Percentiles rank a stretch among this genome's conserved stretches.
Conservation (phyloP, 2,113 vertebrate genomes). For the Lophius piscatorius region DNA sequence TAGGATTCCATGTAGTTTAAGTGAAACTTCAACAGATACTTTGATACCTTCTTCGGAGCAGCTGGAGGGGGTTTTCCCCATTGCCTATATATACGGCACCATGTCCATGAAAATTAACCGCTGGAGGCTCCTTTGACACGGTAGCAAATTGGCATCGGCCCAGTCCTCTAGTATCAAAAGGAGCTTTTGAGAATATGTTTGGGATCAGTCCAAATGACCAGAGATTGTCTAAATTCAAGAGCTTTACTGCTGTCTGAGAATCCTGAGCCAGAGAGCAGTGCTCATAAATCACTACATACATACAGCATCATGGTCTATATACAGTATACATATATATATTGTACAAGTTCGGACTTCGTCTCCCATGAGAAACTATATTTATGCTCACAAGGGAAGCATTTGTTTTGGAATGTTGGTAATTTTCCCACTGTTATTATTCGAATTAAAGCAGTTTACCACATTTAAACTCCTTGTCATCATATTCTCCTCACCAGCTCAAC, state of each 20-base stretch:
- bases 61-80: slow-evolving; percentile 18
- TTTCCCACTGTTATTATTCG: too few species aligned
- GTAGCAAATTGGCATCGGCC: background rate
- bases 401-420: too few species aligned
- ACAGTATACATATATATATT: too few species aligned
- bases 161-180: slow-evolving; percentile 22
- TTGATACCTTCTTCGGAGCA: slow-evolving; percentile 22
- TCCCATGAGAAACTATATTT: too few species aligned
- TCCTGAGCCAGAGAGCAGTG: too few species aligned
- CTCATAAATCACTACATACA: slow-evolving; percentile 3
- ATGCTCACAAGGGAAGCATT: too few species aligned
- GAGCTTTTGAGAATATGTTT: background rate
- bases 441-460: background rate
- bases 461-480: background rate
- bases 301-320: background rate
- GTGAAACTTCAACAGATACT: background rate
- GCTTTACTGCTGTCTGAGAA: too few species aligned
- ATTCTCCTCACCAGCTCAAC: background rate
- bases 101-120: slow-evolving; percentile 27
- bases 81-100: background rate
- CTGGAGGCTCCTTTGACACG: slow-evolving; percentile 11
- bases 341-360: too few species aligned
- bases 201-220: slow-evolving; percentile 5
- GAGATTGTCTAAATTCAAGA: too few species aligned
- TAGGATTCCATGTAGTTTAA: background rate